Base-by-base conservation (phyloP, 64 coral and sea anemone genomes). In the Acropora tenuis region DNA sequence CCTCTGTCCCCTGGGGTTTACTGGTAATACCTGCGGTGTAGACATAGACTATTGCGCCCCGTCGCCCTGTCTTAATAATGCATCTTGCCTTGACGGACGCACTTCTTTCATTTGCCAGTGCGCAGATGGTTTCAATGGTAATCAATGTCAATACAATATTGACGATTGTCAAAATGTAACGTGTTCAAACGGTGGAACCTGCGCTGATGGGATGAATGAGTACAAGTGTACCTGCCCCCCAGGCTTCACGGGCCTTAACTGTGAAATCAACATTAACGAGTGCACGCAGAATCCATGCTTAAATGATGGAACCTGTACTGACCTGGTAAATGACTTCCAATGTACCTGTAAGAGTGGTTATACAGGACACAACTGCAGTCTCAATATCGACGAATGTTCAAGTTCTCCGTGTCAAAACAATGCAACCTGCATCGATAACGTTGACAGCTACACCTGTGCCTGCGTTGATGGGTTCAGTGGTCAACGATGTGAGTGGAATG, bases 31-130 rank as follows among this genome's bases (percentile, higher is more conserved):
- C 13, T 91, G 89, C 74, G 44, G 63, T 47, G 57, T 60, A 1
- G 89, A 84, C 48, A 91, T 91, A 15, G 80, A 91, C 44, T 81
- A 91, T 6, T 91, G 89, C n/a, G 30, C 74, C 6, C 77, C 89
- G 0, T 48, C 9, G 16, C 89, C 89, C 16, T 91, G 89, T n/a
- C 77, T 76, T 0, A 91, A 91, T 60, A 91, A 91, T 18, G 89
- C 79, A 15, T 76, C 78, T 9, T 91, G 89, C 53, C 13, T 76
- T 41, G 82, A 91, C 17, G 50, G 47, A 15, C 50, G 10, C 50
- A 91, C 71, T 9, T 73, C 52, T 6, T 91, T 66, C 17, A 78
- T 41, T 47, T 91, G 89, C 13, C 79, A 84, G 20, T 91, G 89
- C 71, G 8, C 7, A 4, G 89, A 85, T 91, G 89, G 89, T 63